Base-by-base conservation (phyloP, 1,140 invertebrate genomes). In the Bacillus rossius region DNA sequence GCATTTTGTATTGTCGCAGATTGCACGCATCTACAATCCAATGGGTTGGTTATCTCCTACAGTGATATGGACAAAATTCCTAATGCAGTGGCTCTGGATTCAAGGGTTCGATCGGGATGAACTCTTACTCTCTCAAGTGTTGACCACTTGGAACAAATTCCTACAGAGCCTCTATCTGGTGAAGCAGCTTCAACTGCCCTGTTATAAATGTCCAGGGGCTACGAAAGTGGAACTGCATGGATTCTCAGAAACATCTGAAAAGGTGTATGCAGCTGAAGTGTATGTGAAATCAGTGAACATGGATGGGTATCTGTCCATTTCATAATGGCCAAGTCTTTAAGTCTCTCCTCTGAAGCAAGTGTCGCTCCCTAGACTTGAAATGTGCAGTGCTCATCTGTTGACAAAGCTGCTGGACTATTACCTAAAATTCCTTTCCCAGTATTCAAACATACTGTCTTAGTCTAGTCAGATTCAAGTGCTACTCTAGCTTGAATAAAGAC, bases 351-450 rank as follows among this genome's bases (percentile, higher is more conserved):
- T 70, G 3, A 71, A 72, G 57, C 52, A 47, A n/a, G 55, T 70
- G 0, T 63, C 73, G 2, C 65, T 77, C 20, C 72, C 74, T 1
- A 40, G 71, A 37, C 59, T 79, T 22, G 78, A 79, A 66, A 61
- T 80, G 1, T 72, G 66, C 37, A 76, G 61, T 16, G 73, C 75
- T 2, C 22, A 68, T 19, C 19, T 77, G 8, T 54, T 66, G 14
- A 61, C 69, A 38, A 49, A 57, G 10, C 43, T 73, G 43, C 41
- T 67, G 16, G 5, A 34, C 10, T 34, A 34, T 34, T 34, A 10
- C 10, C 10, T 7, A 7, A 10, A 34, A 7, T 34, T 34, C 29
- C 10, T 34, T 7, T 4, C 29, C 29, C 29, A 34, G 10, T 10
- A 34, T 10, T 34, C 10, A 10, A 34, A 34, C 10, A 34, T 34